These are phyloP conservation scores for Leucophenga maculata DNA, from an alignment of 2,888 invertebrate species.

Conservation along the genomic window DNA sequence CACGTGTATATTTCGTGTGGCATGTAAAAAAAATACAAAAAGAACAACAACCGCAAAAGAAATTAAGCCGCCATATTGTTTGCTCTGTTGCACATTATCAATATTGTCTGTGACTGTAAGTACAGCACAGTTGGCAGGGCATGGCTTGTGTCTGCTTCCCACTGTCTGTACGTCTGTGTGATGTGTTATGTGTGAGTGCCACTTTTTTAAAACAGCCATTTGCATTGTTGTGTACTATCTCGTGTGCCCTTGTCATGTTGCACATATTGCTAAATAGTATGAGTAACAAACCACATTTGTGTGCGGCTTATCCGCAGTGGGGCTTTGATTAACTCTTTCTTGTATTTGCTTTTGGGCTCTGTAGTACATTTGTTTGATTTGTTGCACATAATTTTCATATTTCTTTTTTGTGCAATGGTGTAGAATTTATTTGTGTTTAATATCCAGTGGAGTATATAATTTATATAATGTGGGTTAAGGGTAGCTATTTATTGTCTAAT, in stretches of 20 bases:
- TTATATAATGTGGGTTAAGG: too few relatives aligned
- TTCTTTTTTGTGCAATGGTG: constrained; percentile 41
- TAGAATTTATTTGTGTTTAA: constrained; percentile 46
- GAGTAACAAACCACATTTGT: background rate
- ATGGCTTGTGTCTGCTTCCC: background rate
- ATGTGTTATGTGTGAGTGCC: background rate
- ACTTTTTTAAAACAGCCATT: constrained; percentile 11
- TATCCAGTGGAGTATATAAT: constrained; percentile 5
- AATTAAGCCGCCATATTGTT: constrained; percentile 9
- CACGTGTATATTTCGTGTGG: too few relatives aligned
- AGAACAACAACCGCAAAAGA: constrained; percentile 3
- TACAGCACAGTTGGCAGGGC: background rate
- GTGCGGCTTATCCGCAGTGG: constrained; percentile 36
- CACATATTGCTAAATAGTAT: background rate
- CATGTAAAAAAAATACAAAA: too few relatives aligned
- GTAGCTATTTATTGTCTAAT: too few relatives aligned
- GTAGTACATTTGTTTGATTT: constrained; percentile 15
- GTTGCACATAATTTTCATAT: constrained; percentile 33
- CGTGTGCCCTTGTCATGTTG: background rate
- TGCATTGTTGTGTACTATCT: background rate
- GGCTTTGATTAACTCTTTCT: constrained; percentile 57
- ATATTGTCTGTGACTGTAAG: background rate
- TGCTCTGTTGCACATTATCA: constrained; percentile 17
- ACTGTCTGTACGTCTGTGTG: background rate
- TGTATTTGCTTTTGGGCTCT: constrained; percentile 11